Base-by-base conservation (phyloP, 2,888 invertebrate genomes). In the Polylopha cassiicola region DNA sequence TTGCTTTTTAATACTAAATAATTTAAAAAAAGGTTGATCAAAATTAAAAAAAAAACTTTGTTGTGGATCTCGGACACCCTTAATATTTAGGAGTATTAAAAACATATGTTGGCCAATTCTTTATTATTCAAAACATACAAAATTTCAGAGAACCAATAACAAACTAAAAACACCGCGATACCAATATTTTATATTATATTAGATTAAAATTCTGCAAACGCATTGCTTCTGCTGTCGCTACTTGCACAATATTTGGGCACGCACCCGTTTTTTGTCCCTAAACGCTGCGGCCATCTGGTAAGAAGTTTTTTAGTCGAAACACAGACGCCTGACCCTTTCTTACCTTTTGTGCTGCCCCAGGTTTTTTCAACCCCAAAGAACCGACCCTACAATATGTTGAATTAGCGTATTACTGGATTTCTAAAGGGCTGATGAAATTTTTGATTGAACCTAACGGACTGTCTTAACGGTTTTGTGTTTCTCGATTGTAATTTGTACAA, bases 401-500 rank as follows among this genome's bases (percentile, higher is more conserved):
- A 84, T 82, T 84, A 82, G 72, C 77, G 82, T 82, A 84, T 84
- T 85, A 84, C 81, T 73, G 61, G 65, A 80, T 73, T 80, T 82
- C 72, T 74, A 81, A 72, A 71, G 81, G 65, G 58, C 54, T 73
- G 80, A 82, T 80, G 84, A 81, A 81, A 70, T 79, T 82, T 80
- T 80, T 78, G 84, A 84, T 84, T 81, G 81, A 70, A 73, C 73
- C 61, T 72, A 84, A 81, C 79, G 84, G 81, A 82, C 82, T 77
- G 58, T 66, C 71, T 63, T 76, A 84, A 84, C 84, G 84, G 84
- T 76, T 71, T 65, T 58, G 37, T 58, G 58, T 74, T 68, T 70
- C 43, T 61, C 45, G 55, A 53, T 23, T 28, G 39, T 34, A 34
- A 30, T 37, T 24, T 24, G 13, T n/a, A 20, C 37, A 38, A 38